A percentile compares a stretch with the other conserved stretches of the same genome.
phyloP scores from a whole-genome alignment of 2,797 vertebrate species.

The Xenopus petersii region DNA sequence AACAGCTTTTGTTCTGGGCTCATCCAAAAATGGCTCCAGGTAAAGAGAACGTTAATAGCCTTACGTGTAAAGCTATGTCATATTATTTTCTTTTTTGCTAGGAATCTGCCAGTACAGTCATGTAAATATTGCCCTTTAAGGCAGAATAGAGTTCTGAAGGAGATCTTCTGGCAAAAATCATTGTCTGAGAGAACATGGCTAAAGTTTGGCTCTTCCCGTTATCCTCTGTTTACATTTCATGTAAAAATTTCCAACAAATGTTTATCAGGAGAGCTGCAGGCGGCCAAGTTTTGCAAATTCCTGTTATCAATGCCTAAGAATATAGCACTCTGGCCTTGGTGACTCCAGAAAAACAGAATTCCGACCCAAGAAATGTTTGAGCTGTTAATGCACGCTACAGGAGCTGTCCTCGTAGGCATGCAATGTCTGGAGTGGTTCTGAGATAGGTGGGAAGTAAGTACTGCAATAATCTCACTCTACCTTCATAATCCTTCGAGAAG shows the following conservation, averaged over 20 bases:
- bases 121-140: not conserved
- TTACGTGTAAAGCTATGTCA: not conserved
- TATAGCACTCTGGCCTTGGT: constrained; percentile 5
- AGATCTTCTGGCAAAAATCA: not conserved
- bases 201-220: no score
- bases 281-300: not conserved
- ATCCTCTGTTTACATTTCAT: not conserved
- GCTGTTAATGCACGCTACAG: not conserved
- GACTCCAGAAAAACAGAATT: constrained; percentile 18
- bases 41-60: not conserved
- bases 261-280: not conserved
- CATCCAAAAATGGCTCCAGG: no score
- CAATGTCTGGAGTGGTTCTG: not conserved
- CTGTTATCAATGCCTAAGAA: not conserved
- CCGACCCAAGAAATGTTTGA: not conserved
- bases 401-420: not conserved
- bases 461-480: not conserved
- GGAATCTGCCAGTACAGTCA: not conserved
- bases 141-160: not conserved
- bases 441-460: no score
- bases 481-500: constrained; percentile 11
- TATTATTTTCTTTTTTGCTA: not conserved
- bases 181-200: not conserved
- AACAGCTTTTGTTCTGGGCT: no score
- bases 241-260: not conserved